Conservation (phyloP, 2,113 vertebrate species). For the Tiliqua scincoides region DNA sequence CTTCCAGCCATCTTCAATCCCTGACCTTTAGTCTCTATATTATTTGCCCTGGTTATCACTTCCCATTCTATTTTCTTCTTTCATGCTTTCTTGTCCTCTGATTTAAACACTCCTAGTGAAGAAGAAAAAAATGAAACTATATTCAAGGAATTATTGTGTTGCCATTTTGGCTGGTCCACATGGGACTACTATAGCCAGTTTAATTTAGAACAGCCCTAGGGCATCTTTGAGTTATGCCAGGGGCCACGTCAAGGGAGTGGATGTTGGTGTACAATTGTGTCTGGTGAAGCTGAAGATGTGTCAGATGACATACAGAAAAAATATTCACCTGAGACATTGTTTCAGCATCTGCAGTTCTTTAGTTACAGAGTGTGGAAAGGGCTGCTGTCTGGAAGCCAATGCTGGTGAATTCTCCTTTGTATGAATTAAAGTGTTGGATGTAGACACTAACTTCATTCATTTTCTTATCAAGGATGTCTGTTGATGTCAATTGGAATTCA, state of each 20-base stretch:
- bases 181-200: background rate
- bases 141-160: background rate
- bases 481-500: conserved; percentile 13
- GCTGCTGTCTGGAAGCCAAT: background rate
- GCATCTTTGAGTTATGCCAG: background rate
- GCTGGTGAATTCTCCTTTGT: background rate
- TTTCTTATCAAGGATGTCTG: background rate
- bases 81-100: background rate
- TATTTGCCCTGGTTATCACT: background rate
- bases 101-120: background rate
- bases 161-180: background rate
- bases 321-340: background rate
- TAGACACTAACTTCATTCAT: conserved; percentile 11
- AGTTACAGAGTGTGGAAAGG: background rate
- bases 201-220: conserved; percentile 29
- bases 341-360: background rate
- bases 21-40: background rate
- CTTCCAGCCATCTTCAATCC: background rate
- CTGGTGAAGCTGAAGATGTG: background rate
- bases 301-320: background rate
- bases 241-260: background rate
- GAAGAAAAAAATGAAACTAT: background rate
- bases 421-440: conserved; percentile 21
- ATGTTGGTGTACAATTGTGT: background rate
- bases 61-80: background rate